Percentiles rank a stretch among this genome's conserved stretches.
phyloP scores from a whole-genome alignment of 1,140 invertebrate genomes.

The Drosophila repletoides region DNA sequence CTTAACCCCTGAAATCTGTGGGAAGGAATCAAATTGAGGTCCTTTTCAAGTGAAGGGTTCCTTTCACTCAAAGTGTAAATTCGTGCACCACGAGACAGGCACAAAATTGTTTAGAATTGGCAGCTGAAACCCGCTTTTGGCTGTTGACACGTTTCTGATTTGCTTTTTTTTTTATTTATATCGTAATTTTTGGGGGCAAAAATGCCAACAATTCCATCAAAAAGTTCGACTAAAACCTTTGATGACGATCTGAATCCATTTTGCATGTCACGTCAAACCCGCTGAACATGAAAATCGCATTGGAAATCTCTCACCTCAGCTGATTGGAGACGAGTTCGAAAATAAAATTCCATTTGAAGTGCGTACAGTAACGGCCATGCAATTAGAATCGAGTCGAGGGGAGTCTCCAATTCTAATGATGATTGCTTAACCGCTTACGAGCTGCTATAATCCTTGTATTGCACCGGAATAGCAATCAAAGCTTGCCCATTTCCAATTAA shows the following conservation, averaged over 20 bases:
- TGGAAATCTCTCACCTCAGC: constrained; percentile 14
- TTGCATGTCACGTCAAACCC: constrained; percentile 53
- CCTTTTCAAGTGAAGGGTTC: not conserved
- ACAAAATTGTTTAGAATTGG: constrained; percentile 41
- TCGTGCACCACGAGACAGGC: constrained; percentile 47
- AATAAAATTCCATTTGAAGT: too few relatives aligned
- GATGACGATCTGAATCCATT: not conserved
- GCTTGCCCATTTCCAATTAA: constrained; percentile 53
- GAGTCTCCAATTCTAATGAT: constrained; percentile 60
- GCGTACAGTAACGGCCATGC: too few relatives aligned
- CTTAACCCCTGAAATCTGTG: constrained; percentile 15
- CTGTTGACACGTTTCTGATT: constrained; percentile 44
- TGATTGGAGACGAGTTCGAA: constrained; percentile 1
- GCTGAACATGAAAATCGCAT: constrained; percentile 51
- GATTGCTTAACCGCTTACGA: constrained; percentile 75
- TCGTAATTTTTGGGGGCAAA: constrained; percentile 52
- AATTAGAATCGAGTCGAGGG: constrained; percentile 16
- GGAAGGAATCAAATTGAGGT: not conserved
- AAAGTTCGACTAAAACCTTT: constrained; percentile 48
- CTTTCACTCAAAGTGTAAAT: constrained; percentile 52
- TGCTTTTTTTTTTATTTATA: constrained; percentile 19
- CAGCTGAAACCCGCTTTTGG: constrained; percentile 36
- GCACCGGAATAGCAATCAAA: constrained; percentile 45
- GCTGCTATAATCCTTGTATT: constrained; percentile 26
- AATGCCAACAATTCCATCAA: constrained; percentile 72